Conservation (phyloP, 2,797 vertebrate genomes). For the Hyperoplus lanceolatus region DNA sequence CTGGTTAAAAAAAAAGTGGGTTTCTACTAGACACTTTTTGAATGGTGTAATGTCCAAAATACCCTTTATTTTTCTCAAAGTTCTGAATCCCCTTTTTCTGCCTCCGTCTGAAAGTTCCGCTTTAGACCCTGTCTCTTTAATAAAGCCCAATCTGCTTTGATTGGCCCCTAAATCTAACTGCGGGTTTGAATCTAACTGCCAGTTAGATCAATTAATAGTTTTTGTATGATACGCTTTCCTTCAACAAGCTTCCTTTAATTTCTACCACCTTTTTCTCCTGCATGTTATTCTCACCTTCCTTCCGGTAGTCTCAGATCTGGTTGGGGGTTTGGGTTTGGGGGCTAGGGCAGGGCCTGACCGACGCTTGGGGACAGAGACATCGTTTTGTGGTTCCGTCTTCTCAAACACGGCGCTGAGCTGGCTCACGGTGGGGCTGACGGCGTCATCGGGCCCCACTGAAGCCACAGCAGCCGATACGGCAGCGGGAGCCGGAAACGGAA, state of each 20-base stretch:
- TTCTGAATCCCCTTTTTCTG: no score
- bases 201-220: not conserved
- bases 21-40: no score
- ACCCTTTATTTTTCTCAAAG: no score
- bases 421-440: conserved; percentile 95
- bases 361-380: conserved; percentile 86
- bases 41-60: no score
- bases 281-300: conserved; percentile 80
- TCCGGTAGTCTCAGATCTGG: conserved; percentile 49
- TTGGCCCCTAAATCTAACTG: no score
- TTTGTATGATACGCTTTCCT: not conserved
- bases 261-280: not conserved
- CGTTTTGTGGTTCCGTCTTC: conserved; percentile 88
- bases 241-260: not conserved
- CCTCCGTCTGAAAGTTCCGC: no score
- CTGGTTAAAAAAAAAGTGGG: no score
- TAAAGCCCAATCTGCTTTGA: no score
- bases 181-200: no score
- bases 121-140: no score
- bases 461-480: conserved; percentile 19
- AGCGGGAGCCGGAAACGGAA: not conserved
- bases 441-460: conserved; percentile 85
- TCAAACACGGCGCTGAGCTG: conserved; percentile 97
- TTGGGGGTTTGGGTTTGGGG: conserved; percentile 82
- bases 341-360: conserved; percentile 76